phyloP scores from a whole-genome alignment of 2,797 vertebrate species.

The Crocodylus rhombifer region DNA sequence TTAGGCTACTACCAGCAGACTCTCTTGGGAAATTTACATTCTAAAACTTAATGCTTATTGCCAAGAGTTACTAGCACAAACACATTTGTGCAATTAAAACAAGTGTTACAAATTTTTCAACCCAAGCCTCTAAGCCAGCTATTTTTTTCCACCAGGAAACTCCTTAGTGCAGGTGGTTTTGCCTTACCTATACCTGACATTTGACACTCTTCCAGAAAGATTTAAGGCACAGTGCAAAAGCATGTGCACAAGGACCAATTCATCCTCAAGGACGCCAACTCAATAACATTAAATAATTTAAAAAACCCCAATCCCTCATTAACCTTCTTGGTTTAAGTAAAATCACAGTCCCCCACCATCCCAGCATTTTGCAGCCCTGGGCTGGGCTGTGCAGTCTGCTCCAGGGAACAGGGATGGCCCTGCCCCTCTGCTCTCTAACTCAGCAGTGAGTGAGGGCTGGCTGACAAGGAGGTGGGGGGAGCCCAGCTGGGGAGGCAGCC shows the following conservation, averaged over 20 bases:
- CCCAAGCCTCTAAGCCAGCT: constrained; percentile 66
- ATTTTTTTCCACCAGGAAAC: constrained; percentile 62
- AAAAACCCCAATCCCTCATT: not conserved
- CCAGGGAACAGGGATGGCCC: no score
- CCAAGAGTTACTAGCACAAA: not conserved
- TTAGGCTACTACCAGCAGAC: not conserved
- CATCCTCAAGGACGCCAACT: not conserved
- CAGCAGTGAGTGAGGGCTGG: no score
- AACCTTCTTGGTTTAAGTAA: not conserved
- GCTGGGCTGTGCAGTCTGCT: no score
- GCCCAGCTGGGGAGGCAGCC: no score
- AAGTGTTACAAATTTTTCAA: constrained; percentile 35
- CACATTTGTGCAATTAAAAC: constrained; percentile 3
- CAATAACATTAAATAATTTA: not conserved
- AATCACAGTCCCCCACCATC: no score
- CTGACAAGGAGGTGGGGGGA: no score
- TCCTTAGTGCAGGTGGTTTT: constrained; percentile 47
- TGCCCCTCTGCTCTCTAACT: no score
- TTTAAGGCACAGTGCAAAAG: constrained; percentile 71
- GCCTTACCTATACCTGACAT: constrained; percentile 57
- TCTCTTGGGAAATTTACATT: not conserved
- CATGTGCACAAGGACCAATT: constrained; percentile 47
- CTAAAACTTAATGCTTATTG: not conserved
- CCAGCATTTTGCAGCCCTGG: no score
- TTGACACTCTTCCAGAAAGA: constrained; percentile 59